A percentile compares a stretch with the other conserved stretches of the same genome.
Evolutionary conservation across 2,888 invertebrate species (phyloP).

Genomic region (Napeogenes inachia): DNA sequence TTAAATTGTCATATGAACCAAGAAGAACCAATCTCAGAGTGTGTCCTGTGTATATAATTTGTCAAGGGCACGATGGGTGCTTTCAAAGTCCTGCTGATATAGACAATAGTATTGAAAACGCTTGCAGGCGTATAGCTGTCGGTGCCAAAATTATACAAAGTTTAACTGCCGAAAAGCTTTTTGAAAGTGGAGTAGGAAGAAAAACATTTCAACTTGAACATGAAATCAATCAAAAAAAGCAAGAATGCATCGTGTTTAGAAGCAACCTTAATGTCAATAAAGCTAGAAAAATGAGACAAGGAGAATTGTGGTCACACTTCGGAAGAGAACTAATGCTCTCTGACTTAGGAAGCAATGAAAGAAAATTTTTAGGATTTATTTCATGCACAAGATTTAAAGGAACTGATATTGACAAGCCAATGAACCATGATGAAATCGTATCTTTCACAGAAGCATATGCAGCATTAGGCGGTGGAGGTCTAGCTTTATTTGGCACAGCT

Average conservation of each 20-base stretch:
- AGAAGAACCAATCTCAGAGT: slow-evolving; percentile 79
- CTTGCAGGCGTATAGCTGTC: slow-evolving; percentile 84
- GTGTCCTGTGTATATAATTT: slow-evolving; percentile 90
- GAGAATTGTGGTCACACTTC: slow-evolving; percentile 89
- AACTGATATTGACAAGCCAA: slow-evolving; percentile 76
- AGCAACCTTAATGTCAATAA: slow-evolving; percentile 83
- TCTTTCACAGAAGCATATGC: slow-evolving; percentile 87
- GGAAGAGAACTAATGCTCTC: slow-evolving; percentile 90
- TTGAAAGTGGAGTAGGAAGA: slow-evolving; percentile 85
- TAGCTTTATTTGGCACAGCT: slow-evolving; percentile 93
- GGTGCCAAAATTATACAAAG: slow-evolving; percentile 90
- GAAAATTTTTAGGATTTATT: slow-evolving; percentile 93
- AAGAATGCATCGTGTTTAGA: slow-evolving; percentile 84
- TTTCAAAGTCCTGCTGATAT: slow-evolving; percentile 83
- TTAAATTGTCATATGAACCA: slow-evolving; percentile 77
- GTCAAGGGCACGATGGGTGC: slow-evolving; percentile 86
- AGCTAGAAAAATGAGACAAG: slow-evolving; percentile 84
- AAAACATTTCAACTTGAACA: slow-evolving; percentile 90
- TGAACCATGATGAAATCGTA: slow-evolving; percentile 83
- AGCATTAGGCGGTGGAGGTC: slow-evolving; percentile 94
- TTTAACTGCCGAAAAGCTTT: slow-evolving; percentile 90
- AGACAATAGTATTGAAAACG: slow-evolving; percentile 83
- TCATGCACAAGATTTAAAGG: slow-evolving; percentile 90
- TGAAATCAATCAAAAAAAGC: slow-evolving; percentile 74
- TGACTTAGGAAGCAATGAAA: slow-evolving; percentile 78